phyloP scores from a whole-genome alignment of 2,888 invertebrate species.

The Cyaniris semiargus region DNA sequence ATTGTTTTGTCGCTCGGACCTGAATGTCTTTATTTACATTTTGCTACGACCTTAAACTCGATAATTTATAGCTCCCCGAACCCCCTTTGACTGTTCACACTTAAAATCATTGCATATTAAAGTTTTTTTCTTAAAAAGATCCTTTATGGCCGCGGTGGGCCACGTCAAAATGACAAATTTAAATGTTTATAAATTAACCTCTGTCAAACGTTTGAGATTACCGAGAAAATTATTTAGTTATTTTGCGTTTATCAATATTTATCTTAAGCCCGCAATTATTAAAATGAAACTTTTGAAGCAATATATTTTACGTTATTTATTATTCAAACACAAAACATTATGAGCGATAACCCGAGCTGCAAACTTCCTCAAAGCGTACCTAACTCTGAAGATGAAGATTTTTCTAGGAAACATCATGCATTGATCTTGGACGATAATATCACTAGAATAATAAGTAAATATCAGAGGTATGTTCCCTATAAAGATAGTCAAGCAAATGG shows the following conservation, averaged over 20 bases:
- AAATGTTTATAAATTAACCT: constrained; percentile 27
- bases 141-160: constrained; percentile 20
- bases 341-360: background rate
- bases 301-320: background rate
- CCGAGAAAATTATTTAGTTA: constrained; percentile 14
- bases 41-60: constrained; percentile 49
- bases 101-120: constrained; percentile 36
- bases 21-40: constrained; percentile 55
- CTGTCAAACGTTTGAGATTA: constrained; percentile 28
- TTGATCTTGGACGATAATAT: background rate
- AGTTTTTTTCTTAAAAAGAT: constrained; percentile 31
- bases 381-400: constrained; percentile 2
- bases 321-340: background rate
- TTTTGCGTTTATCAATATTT: background rate
- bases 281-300: background rate
- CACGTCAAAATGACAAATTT: constrained; percentile 33
- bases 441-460: background rate
- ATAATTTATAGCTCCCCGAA: constrained; percentile 49
- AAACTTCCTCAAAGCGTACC: background rate
- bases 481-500: background rate
- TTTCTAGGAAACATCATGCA: background rate
- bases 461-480: background rate
- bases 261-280: background rate
- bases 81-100: constrained; percentile 39
- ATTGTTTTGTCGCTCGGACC: constrained; percentile 51